Conservation (phyloP, 1,140 invertebrate species). For the Cydia splendana region DNA sequence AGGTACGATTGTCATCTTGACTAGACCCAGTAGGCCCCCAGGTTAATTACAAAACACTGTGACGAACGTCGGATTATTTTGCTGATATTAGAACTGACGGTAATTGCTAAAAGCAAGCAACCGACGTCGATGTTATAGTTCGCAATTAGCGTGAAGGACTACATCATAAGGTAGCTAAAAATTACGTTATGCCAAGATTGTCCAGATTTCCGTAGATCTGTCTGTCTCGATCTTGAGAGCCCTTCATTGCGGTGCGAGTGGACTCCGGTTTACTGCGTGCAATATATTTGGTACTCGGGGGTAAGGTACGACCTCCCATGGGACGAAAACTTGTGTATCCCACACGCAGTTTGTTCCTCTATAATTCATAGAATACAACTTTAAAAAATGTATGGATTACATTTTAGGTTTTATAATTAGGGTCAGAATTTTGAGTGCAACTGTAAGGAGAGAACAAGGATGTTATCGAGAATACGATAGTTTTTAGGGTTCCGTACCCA, state of each 20-base stretch:
- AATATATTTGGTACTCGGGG: not conserved
- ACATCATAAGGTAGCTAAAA: constrained; percentile 11
- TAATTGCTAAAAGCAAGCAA: too few relatives aligned
- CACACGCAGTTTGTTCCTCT: not conserved
- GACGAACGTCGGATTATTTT: too few relatives aligned
- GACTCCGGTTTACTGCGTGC: constrained; percentile 3
- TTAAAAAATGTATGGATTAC: not conserved
- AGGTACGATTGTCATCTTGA: too few relatives aligned
- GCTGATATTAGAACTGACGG: too few relatives aligned
- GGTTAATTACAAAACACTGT: too few relatives aligned
- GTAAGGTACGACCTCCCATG: not conserved
- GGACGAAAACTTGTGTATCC: not conserved
- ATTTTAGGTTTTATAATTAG: too few relatives aligned
- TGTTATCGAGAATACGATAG: too few relatives aligned
- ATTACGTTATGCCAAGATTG: constrained; percentile 63
- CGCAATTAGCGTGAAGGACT: not conserved
- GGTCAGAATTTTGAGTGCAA: too few relatives aligned
- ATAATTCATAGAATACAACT: not conserved
- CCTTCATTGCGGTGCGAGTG: not conserved
- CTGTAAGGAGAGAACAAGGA: too few relatives aligned
- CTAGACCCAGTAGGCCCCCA: too few relatives aligned
- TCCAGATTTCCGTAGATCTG: constrained; percentile 59
- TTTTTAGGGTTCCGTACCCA: too few relatives aligned
- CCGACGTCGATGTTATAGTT: too few relatives aligned
- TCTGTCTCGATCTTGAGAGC: not conserved